Conservation (phyloP, 2,888 invertebrate species). For the Ditula angustiorana region DNA sequence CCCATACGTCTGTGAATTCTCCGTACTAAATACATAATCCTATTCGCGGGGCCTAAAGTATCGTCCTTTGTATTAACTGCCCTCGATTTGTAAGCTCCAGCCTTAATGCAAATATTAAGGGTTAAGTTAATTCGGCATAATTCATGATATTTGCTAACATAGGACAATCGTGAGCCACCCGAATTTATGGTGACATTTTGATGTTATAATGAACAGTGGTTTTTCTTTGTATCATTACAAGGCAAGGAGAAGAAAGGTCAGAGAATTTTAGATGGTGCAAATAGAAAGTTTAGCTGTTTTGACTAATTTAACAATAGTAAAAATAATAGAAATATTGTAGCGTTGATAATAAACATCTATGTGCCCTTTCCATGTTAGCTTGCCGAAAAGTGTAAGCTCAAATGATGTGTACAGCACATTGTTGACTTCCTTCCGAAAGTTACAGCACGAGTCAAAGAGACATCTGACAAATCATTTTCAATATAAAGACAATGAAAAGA, state of each 20-base stretch:
- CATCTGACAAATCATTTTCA: too few relatives aligned
- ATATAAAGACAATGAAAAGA: too few relatives aligned
- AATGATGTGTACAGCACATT: too few relatives aligned
- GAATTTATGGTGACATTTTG: conserved; percentile 26
- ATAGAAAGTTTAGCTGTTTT: too few relatives aligned
- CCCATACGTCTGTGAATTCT: conserved; percentile 14
- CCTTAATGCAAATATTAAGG: conserved; percentile 30
- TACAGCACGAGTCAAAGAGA: too few relatives aligned
- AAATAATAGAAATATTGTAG: too few relatives aligned
- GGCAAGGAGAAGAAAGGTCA: background rate
- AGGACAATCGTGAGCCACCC: background rate
- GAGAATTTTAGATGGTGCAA: background rate
- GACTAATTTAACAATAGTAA: too few relatives aligned
- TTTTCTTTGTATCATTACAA: background rate
- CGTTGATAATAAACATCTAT: too few relatives aligned
- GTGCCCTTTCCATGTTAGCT: too few relatives aligned
- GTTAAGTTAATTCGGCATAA: conserved; percentile 29
- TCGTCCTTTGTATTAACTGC: conserved; percentile 18
- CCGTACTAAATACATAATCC: conserved; percentile 29
- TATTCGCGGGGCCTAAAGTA: conserved; percentile 5
- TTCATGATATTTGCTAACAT: conserved; percentile 31
- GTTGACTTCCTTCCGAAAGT: too few relatives aligned
- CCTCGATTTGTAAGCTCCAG: conserved; percentile 26
- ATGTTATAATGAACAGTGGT: conserved; percentile 4
- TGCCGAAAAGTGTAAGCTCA: too few relatives aligned